Percentiles rank a stretch among this genome's conserved stretches.
Conservation (phyloP, 1,140 invertebrate species). For the Ridgeia piscesae region DNA sequence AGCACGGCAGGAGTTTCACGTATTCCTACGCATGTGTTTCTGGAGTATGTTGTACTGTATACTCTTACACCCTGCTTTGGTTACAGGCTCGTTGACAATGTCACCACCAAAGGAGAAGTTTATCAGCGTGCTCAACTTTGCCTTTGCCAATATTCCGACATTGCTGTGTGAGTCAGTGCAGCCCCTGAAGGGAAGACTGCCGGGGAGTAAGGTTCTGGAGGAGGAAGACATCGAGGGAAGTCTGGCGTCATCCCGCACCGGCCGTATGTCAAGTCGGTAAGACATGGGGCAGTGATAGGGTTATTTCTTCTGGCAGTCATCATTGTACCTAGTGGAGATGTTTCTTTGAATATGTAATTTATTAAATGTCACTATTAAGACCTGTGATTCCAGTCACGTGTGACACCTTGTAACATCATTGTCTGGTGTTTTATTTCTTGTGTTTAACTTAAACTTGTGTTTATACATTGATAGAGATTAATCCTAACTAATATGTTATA, state of each 20-base stretch:
- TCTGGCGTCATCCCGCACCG: neutral
- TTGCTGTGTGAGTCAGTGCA: slow-evolving; percentile 36
- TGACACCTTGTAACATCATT: no score
- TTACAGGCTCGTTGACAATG: slow-evolving; percentile 41
- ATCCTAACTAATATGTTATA: no score
- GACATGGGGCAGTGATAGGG: neutral
- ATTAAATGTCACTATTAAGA: no score
- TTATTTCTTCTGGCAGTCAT: no score
- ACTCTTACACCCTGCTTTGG: neutral
- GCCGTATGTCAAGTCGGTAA: neutral
- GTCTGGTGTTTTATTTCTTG: no score
- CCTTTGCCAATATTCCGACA: slow-evolving; percentile 44
- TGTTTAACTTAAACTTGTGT: no score
- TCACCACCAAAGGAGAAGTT: slow-evolving; percentile 47
- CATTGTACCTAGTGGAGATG: no score
- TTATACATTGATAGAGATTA: no score
- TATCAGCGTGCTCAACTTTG: slow-evolving; percentile 37
- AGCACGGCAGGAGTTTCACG: no score
- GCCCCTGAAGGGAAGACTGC: slow-evolving; percentile 14
- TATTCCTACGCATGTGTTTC: no score
- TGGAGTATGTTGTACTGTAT: slow-evolving; percentile 2
- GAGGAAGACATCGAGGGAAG: neutral
- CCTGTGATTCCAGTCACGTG: no score
- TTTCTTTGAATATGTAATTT: no score
- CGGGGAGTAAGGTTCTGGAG: neutral